Base-by-base conservation (phyloP, 2,113 vertebrate genomes). In the Scomber japonicus region DNA sequence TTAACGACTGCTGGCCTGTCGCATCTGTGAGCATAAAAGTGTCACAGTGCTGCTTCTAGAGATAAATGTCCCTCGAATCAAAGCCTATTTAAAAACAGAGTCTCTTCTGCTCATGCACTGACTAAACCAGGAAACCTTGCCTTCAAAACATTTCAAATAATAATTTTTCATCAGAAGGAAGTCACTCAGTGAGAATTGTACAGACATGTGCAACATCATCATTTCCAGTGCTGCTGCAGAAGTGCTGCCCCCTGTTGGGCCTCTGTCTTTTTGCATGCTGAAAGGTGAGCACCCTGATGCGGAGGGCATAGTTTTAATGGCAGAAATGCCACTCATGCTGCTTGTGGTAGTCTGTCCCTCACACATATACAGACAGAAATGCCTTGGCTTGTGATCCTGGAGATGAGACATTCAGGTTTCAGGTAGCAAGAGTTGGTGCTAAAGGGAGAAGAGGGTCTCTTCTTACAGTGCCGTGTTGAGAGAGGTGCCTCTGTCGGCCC, bases 161-260 rank as follows among this genome's bases (percentile, higher is more conserved):
- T 21, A 21, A 46, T 55, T 49, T 63, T 67, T 54, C 5, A 57
- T n/a, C 7, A 56, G 7, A 49, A 45, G 27, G 15, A 53, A 49
- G 71, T 61, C 6, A 12, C 60, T 74, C 24, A 46, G 67, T 68
- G 40, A 75, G 10, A 60, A 31, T n/a, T 16, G 14, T 51, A 63
- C 64, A 24, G 56, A 57, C 35, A 64, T 31, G 1, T 69, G 40
- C 49, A 55, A 14, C 72, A 77, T 72, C 69, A 66, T 61, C 21
- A 27, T 68, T 64, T 51, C 17, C 10, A 46, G 75, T 0, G 45
- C 63, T 49, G 66, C 73, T 78, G 90, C 81, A 19, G 40, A 77
- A 45, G 71, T 91, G 90, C 90, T 88, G 92, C 93, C 93, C 91
- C 89, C 93, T 93, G 78, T 91, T 88, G 93, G 91, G 72, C 78